These are phyloP conservation scores for Cynopterus brachyotis DNA, from an alignment of 2,113 vertebrate species.

Conservation along the genomic window DNA sequence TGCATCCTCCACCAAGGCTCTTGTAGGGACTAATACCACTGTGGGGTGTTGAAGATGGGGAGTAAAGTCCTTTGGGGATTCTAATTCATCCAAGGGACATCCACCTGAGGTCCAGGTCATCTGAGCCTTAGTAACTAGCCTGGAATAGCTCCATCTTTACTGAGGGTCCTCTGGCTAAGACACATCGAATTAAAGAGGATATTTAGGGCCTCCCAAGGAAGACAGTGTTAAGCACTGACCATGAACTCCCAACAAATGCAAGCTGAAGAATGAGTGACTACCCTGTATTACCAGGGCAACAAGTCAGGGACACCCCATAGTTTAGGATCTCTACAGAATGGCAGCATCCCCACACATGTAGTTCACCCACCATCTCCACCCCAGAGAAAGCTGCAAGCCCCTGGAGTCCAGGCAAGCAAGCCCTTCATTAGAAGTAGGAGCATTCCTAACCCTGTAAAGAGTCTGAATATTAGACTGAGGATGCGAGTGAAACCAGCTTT, in stretches of 20 bases:
- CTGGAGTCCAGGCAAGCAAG: neutral
- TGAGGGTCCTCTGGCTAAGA: neutral
- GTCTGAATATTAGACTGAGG: neutral
- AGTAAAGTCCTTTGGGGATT: neutral
- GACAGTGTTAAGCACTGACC: neutral
- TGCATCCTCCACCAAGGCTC: neutral
- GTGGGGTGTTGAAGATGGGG: neutral
- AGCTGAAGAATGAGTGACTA: neutral
- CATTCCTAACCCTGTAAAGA: neutral
- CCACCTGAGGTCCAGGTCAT: neutral
- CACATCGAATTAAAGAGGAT: neutral
- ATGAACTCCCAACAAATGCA: neutral
- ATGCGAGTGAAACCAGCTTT: neutral
- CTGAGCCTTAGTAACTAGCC: neutral
- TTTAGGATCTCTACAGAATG: neutral
- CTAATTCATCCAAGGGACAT: neutral
- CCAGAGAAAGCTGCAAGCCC: neutral
- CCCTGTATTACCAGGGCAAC: neutral
- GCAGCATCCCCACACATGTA: neutral
- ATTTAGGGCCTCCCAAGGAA: neutral
- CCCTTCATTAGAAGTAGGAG: neutral
- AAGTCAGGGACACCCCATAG: neutral
- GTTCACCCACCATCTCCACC: neutral
- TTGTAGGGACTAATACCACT: neutral
- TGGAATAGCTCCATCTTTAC: neutral